phyloP scores from a whole-genome alignment of 2,113 vertebrate genomes.

The Spheniscus mendiculus region DNA sequence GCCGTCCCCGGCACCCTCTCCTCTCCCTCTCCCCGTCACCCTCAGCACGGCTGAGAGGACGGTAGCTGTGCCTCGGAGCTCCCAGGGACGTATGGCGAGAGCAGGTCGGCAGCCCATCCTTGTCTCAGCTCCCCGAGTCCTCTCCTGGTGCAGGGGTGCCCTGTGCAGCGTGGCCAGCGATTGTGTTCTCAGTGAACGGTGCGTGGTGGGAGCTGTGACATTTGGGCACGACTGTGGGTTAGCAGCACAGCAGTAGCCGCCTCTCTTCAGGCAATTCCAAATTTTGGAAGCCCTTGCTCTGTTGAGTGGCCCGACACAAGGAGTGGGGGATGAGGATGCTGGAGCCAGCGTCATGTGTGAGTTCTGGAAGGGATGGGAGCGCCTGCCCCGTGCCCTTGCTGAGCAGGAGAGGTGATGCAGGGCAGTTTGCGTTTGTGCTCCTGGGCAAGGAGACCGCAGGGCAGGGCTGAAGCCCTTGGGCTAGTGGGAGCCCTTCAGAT shows the following conservation, averaged over 20 bases:
- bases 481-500: neutral
- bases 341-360: accelerated
- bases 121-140: neutral
- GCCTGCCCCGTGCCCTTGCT: neutral
- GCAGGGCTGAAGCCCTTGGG: neutral
- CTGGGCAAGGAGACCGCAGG: accelerated
- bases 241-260: accelerated
- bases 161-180: accelerated
- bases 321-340: neutral
- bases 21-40: no score
- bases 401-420: neutral
- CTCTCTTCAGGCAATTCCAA: neutral
- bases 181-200: accelerated
- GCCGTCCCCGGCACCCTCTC: neutral
- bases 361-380: neutral
- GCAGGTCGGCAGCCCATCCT: neutral
- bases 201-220: accelerated
- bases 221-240: accelerated
- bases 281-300: neutral
- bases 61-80: neutral
- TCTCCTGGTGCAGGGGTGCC: neutral
- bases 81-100: accelerated
- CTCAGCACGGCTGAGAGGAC: neutral
- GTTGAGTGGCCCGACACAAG: accelerated
- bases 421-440: accelerated